These are phyloP conservation scores for Carpatolechia fugitivella DNA, from an alignment of 2,888 invertebrate species.

Conservation along the genomic window DNA sequence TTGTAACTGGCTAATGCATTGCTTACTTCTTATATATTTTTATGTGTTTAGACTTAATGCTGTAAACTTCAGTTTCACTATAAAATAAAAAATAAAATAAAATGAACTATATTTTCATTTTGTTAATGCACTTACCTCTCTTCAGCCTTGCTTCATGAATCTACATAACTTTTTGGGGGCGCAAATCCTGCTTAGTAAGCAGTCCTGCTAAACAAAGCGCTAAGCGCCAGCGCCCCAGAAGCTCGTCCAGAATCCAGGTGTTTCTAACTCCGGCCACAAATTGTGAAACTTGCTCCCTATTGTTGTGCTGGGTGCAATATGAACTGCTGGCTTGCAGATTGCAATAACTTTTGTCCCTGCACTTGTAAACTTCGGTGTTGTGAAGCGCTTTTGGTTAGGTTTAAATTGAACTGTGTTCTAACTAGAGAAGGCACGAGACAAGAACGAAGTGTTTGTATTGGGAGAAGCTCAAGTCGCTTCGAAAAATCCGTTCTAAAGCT, in stretches of 20 bases:
- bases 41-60: too few species aligned
- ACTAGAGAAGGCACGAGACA: not conserved
- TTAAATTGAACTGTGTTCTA: not conserved
- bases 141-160: too few species aligned
- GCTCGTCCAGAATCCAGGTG: constrained; percentile 1
- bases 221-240: constrained; percentile 21
- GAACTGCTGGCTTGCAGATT: constrained; percentile 57
- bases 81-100: too few species aligned
- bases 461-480: too few species aligned
- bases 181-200: not conserved
- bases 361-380: constrained; percentile 9
- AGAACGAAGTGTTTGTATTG: not conserved
- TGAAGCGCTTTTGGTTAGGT: not conserved
- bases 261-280: constrained; percentile 45
- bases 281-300: constrained; percentile 54
- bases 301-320: constrained; percentile 58
- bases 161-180: not conserved
- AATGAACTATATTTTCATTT: too few species aligned
- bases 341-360: constrained; percentile 52
- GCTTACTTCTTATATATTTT: too few species aligned
- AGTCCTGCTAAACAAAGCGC: not conserved
- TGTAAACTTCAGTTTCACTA: too few species aligned
- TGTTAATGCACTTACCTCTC: too few species aligned
- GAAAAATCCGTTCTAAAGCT: too few species aligned
- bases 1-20: too few species aligned